Base-by-base conservation (phyloP, 2,797 vertebrate species). In the Gymnothorax javanicus region DNA sequence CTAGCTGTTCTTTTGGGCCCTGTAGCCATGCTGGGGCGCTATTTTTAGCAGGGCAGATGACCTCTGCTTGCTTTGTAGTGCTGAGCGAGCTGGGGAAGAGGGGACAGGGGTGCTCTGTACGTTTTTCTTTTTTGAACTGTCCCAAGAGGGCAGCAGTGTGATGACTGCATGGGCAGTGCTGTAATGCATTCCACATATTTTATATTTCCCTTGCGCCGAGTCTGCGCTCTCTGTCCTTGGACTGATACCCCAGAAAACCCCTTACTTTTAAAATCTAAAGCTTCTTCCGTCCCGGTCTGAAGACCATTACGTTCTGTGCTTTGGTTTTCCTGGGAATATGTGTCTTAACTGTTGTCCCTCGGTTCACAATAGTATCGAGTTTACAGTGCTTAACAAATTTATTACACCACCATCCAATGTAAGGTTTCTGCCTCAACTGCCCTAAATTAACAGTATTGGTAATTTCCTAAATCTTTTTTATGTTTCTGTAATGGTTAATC, bases 1-100 rank as follows among this genome's bases (percentile, higher is more conserved):
- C n/a, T 58, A 12, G n/a, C 64, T 85, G 71, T 43, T 59, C 84
- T 77, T 23, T 33, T 43, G 57, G 56, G 33, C 86, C 64, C 83
- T 81, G 75, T 7, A 57, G 67, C 62, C 71, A 52, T 75, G 33
- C 69, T 62, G 69, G 23, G 20, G 59, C 17, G 69, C 57, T 87
- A 87, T 84, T 84, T 77, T 87, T 87, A 87, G 83, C 5, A 43
- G 52, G 27, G 25, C 71, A 27, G 86, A 67, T 84, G 86, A 87
- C 73, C 73, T 64, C 82, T 43, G 25, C 73, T 43, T 84, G 57
- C 64, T 87, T 73, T 87, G 79, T 87, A 71, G 79, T 83, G 64
- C 54, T 58, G 64, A 67, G 12, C 58, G 86, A 83, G 54, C 33
- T 3, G 52, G 82, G 57, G 69, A 33, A 23, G 56, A 50, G 69